Evolutionary conservation across 2,888 invertebrate species (phyloP).

Genomic region (Chalcis sispes): DNA sequence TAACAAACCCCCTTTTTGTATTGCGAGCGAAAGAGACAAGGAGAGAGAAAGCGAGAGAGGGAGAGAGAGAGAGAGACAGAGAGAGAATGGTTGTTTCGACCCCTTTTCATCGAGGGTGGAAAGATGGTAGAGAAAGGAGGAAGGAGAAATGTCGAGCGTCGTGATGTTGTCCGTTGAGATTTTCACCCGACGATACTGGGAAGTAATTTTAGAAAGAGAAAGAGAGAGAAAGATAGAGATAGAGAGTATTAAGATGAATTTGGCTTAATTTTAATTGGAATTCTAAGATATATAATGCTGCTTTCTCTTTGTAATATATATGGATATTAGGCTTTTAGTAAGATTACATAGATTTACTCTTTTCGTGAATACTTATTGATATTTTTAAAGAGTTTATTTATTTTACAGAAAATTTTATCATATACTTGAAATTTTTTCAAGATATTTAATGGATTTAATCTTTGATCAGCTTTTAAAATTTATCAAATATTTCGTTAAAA

Average conservation of each 20-base stretch:
- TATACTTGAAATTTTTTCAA: no score
- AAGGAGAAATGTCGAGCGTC: neutral
- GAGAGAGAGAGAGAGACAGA: no score
- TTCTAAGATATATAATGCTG: conserved; percentile 34
- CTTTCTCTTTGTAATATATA: conserved; percentile 28
- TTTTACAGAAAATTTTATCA: no score
- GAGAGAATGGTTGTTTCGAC: conserved; percentile 14
- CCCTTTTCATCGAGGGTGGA: conserved; percentile 46
- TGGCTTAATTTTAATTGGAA: conserved; percentile 55
- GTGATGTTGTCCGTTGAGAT: conserved; percentile 56
- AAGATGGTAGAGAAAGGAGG: neutral
- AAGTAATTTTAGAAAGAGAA: no score
- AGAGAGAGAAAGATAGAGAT: neutral
- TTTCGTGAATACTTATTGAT: no score
- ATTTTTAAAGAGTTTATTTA: no score
- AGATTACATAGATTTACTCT: no score
- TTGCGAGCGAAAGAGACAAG: no score
- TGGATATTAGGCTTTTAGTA: neutral
- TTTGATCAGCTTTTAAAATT: no score
- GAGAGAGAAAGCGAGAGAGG: neutral
- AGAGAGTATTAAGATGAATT: conserved; percentile 49
- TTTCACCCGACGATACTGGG: conserved; percentile 41
- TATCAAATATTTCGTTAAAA: no score
- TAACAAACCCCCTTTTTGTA: neutral
- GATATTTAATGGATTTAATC: no score